Evolutionary conservation across 2,888 invertebrate species (phyloP), one percentile per base, ranked within the genome.

Genomic region (Macrophya alboannulata): DNA sequence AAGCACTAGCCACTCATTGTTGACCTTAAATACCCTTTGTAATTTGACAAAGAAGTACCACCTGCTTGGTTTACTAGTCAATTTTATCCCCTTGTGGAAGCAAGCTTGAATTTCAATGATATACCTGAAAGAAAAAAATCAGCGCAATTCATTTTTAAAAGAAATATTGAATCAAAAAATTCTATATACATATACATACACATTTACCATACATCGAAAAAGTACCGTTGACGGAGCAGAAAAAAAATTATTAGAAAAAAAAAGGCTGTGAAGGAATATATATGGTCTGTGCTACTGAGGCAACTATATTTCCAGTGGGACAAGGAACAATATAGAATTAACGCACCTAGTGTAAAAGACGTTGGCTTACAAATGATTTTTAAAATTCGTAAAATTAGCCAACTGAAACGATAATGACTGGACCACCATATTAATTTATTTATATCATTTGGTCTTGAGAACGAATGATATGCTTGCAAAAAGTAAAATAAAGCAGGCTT

Each of bases 1-100:
- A 93, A 87, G 93, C 92, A 81, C 90, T 94, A 48, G 90, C 91
- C 84, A 90, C 90, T 85, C 91, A 92, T 88, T 91, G 90, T 89
- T 92, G 92, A 92, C 91, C 85, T 65, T 62, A 59, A 55, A 79
- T 85, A 76, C 76, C 21, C 10, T 74, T 43, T 59, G 40, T 37
- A 43, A 45, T 48, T 81, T 76, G 84, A 74, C 55, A 68, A 76
- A 84, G 37, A 84, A 72, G 37, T 62, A 71, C 84, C 62, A 85
- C 51, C 40, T 45, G 85, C 85, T 88, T 88, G 76, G 89, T 90
- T 90, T 89, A 88, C 92, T 91, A 92, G 92, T 92, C 92, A 92
- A 91, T 91, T 90, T 90, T 74, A 84, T 86, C 82, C 82, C 84
- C 51, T 48, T 76, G 85, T 85, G 84, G 59, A 83, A 68, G 48